Conservation (phyloP, 2,888 invertebrate genomes). For the Orgyia antiqua region DNA sequence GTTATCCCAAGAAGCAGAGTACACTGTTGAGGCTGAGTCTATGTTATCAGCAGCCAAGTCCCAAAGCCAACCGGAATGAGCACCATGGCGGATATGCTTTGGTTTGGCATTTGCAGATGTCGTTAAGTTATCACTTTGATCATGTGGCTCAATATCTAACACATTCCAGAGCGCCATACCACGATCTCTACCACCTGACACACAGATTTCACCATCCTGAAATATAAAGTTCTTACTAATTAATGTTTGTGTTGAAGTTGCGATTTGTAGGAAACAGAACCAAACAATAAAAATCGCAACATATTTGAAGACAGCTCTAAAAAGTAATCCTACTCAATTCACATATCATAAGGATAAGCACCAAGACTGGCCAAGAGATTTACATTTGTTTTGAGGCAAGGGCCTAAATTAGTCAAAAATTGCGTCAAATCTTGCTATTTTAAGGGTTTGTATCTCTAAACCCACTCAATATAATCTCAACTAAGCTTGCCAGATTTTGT, state of each 20-base stretch:
- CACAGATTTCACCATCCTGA: constrained; percentile 67
- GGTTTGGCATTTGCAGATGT: constrained; percentile 45
- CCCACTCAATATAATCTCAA: no score
- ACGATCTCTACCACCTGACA: constrained; percentile 79
- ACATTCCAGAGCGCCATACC: constrained; percentile 75
- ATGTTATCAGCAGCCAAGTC: constrained; percentile 67
- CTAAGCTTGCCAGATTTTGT: no score
- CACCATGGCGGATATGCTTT: constrained; percentile 53
- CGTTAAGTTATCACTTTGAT: constrained; percentile 35
- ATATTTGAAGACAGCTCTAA: neutral
- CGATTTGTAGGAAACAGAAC: no score
- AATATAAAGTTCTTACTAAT: constrained; percentile 1
- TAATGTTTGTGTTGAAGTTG: neutral
- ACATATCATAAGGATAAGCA: no score
- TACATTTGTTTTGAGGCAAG: no score
- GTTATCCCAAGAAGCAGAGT: constrained; percentile 81
- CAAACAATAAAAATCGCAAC: no score
- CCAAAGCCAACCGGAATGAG: constrained; percentile 82
- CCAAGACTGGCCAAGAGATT: no score
- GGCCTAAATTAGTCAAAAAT: no score
- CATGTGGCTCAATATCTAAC: constrained; percentile 41
- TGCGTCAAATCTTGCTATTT: no score
- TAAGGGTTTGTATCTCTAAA: no score
- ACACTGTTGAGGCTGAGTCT: constrained; percentile 60
- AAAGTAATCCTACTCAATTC: no score